phyloP scores from a whole-genome alignment of 2,113 vertebrate species.

The Bos indicus region DNA sequence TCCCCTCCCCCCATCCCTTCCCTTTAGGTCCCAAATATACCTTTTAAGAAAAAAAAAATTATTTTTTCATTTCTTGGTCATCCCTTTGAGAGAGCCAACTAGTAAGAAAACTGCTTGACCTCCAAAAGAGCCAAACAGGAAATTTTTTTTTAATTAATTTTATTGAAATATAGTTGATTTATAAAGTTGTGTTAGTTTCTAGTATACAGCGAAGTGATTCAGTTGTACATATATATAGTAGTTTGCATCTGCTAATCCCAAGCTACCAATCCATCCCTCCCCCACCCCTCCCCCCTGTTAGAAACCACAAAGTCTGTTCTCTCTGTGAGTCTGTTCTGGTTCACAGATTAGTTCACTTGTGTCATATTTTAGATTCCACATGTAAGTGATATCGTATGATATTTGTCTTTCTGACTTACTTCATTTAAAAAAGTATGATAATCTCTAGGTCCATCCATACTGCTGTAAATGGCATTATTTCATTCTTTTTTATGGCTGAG shows the following conservation, averaged over 20 bases:
- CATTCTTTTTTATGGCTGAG: background rate
- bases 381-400: background rate
- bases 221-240: background rate
- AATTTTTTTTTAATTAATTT: background rate
- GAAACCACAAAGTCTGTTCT: background rate
- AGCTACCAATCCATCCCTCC: background rate
- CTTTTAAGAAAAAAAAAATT: background rate
- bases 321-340: background rate
- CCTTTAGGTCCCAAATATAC: background rate
- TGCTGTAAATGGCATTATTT: background rate
- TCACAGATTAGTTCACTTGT: background rate
- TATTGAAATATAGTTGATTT: background rate
- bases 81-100: background rate
- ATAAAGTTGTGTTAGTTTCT: background rate
- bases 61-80: background rate
- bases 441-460: background rate
- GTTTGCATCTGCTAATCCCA: background rate
- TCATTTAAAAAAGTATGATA: background rate
- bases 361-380: background rate
- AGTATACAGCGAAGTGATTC: background rate
- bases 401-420: background rate
- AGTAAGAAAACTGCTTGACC: background rate
- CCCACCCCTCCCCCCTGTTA: accelerated
- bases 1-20: background rate
- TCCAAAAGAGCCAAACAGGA: background rate